These are phyloP conservation scores for Amazona vittata DNA, from an alignment of 2,113 vertebrate species.

Conservation along the genomic window DNA sequence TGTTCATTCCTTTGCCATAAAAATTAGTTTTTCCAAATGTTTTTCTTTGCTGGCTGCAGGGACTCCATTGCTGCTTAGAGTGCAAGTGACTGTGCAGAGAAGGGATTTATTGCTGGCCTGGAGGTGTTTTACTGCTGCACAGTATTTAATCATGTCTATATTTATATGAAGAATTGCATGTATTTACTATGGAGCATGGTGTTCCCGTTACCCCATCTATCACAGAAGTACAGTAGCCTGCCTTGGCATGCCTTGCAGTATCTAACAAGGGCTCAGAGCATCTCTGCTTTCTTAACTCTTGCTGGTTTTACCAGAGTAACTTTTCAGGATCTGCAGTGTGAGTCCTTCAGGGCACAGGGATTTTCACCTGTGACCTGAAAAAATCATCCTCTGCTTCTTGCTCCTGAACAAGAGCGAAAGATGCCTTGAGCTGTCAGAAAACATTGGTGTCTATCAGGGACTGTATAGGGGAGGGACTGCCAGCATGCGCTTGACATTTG, in stretches of 20 bases:
- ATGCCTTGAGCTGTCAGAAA: neutral
- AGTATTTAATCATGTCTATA: neutral
- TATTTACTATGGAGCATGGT: neutral
- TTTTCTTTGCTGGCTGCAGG: neutral
- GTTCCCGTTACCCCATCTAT: neutral
- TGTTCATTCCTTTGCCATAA: neutral
- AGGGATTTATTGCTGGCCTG: neutral
- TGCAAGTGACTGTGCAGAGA: neutral
- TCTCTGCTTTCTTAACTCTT: neutral
- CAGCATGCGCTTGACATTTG: neutral
- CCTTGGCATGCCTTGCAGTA: neutral
- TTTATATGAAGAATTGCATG: neutral
- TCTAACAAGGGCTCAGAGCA: neutral
- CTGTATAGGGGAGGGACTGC: neutral
- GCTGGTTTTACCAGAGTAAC: neutral
- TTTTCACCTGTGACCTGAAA: neutral
- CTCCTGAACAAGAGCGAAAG: neutral
- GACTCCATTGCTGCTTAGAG: neutral
- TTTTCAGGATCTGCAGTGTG: neutral
- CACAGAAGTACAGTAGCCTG: neutral
- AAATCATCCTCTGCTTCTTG: neutral
- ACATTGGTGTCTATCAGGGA: rapidly evolving
- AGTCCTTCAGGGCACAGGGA: rapidly evolving
- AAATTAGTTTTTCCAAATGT: neutral
- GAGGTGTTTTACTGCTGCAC: neutral